A percentile compares a stretch with the other conserved stretches of the same genome.
These are phyloP conservation scores for Gobiocypris rarus DNA, from an alignment of 2,113 vertebrate species.

Conservation along the genomic window DNA sequence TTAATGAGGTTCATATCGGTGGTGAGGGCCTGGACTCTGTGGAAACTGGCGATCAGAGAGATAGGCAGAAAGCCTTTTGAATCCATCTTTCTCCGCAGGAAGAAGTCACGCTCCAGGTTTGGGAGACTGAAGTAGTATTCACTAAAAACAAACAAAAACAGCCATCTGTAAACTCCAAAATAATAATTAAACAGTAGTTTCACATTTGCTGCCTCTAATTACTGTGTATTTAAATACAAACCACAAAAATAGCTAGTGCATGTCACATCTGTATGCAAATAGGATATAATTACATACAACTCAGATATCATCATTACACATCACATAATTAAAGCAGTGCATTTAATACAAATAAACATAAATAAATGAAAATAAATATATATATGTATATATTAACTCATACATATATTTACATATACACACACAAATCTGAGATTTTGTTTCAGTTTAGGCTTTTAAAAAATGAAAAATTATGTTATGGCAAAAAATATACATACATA, in stretches of 20 bases:
- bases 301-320: neutral
- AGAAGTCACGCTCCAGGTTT: constrained; percentile 97
- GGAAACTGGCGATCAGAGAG: constrained; percentile 93
- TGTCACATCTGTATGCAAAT: neutral
- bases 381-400: too few species aligned
- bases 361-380: neutral
- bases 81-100: constrained; percentile 96
- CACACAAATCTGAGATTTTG: too few species aligned
- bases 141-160: constrained; percentile 68
- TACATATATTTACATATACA: too few species aligned
- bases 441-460: too few species aligned
- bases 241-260: neutral
- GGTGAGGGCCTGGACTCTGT: constrained; percentile 92
- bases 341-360: neutral
- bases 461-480: too few species aligned
- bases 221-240: neutral
- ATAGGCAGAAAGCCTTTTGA: constrained; percentile 90
- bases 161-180: neutral
- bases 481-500: too few species aligned
- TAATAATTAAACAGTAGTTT: neutral
- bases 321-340: neutral
- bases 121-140: constrained; percentile 98
- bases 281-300: neutral
- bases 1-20: constrained; percentile 88
- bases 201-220: neutral